Evolutionary conservation across 92 coral and sea anemone genomes (phyloP).

Genomic region (Palythoa heliodiscus): DNA sequence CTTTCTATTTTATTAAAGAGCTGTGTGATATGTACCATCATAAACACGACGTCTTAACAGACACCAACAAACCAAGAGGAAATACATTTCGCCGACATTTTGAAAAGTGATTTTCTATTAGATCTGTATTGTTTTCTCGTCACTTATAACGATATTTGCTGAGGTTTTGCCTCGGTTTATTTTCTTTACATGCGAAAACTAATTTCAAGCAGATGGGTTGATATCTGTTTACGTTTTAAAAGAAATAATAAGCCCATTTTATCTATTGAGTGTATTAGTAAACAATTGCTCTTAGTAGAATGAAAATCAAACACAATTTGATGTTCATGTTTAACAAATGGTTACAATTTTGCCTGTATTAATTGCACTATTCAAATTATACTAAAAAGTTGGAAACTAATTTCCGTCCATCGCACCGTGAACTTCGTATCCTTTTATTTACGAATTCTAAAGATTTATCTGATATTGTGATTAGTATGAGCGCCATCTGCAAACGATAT

Average conservation of each 20-base stretch:
- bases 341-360: constrained; percentile 63
- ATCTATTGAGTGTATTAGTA: constrained; percentile 70
- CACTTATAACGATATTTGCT: constrained; percentile 40
- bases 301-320: constrained; percentile 74
- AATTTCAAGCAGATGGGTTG: constrained; percentile 56
- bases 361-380: constrained; percentile 74
- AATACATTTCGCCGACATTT: constrained; percentile 18
- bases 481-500: constrained; percentile 70
- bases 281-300: constrained; percentile 83
- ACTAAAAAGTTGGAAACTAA: constrained; percentile 62
- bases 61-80: neutral
- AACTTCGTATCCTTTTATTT: constrained; percentile 60
- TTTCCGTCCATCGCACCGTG: constrained; percentile 78
- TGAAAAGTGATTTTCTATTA: constrained; percentile 29
- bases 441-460: constrained; percentile 61
- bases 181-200: constrained; percentile 57
- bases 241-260: constrained; percentile 71
- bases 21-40: neutral
- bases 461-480: constrained; percentile 56
- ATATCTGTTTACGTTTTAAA: constrained; percentile 54
- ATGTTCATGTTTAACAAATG: constrained; percentile 77
- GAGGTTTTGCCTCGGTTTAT: constrained; percentile 37
- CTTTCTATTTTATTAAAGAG: neutral
- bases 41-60: constrained; percentile 1
- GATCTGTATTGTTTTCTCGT: constrained; percentile 12